Conservation (phyloP, 1,140 invertebrate species). For the Cherax quadricarinatus region DNA sequence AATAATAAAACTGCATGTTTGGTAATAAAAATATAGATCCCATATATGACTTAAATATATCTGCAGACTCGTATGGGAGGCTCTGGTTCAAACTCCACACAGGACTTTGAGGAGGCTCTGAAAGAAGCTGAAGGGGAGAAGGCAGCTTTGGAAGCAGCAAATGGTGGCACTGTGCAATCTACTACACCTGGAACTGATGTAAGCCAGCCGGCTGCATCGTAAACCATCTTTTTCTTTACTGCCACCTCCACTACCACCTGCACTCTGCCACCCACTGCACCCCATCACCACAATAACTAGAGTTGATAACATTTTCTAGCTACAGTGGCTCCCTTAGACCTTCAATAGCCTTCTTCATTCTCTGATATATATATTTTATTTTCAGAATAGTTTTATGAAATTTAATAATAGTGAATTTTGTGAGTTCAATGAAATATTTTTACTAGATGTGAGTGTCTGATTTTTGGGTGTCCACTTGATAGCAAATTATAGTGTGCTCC, state of each 20-base stretch:
- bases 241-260: conserved; percentile 57
- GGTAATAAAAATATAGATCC: too few species aligned
- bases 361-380: conserved; percentile 49
- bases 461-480: conserved; percentile 63
- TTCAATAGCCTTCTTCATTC: conserved; percentile 53
- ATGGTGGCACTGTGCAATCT: conserved; percentile 59
- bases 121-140: conserved; percentile 73
- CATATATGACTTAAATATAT: too few species aligned
- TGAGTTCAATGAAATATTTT: conserved; percentile 47
- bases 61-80: conserved; percentile 65
- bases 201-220: conserved; percentile 67
- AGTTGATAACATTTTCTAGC: conserved; percentile 56
- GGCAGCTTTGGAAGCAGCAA: conserved; percentile 67
- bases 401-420: conserved; percentile 42
- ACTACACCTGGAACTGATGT: conserved; percentile 57
- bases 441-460: conserved; percentile 53
- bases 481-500: conserved; percentile 40
- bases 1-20: too few species aligned
- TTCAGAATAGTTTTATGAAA: conserved; percentile 34
- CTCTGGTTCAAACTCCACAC: conserved; percentile 72
- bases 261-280: conserved; percentile 62
- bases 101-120: conserved; percentile 73
- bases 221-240: conserved; percentile 35
- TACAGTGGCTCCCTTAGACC: conserved; percentile 53
- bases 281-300: conserved; percentile 63